Evolutionary conservation across 2,113 vertebrate species (phyloP), one percentile per base, ranked within the genome.

Genomic region (Boleophthalmus pectinirostris): DNA sequence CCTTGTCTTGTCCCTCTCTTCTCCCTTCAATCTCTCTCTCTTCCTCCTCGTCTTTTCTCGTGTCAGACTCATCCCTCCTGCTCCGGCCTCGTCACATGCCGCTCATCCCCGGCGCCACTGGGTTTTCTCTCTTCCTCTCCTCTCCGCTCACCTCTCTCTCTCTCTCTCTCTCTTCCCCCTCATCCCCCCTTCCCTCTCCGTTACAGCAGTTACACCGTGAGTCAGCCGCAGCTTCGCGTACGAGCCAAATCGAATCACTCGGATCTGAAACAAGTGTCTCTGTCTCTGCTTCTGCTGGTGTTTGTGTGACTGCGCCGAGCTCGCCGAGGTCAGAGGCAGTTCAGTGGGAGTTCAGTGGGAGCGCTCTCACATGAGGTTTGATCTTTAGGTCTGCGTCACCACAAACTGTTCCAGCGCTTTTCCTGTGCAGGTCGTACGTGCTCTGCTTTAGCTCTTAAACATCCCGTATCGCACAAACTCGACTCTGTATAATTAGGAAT

Each of bases 41-140:
- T 29, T 29, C n/a, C n/a, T n/a, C n/a, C 2, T 29, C 29, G 2
- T 29, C 4, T 29, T 29, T 29, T 29, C 29, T 29, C 29, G n/a
- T 29, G 29, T 29, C 29, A n/a, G 2, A 29, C 29, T 29, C 4
- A 29, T 29, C 46, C 16, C 16, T 15, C 16, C 49, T 70, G 73
- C 77, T 69, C 46, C 78, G 0, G 13, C 68, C 5, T 46, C 75
- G 4, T 81, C 85, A 87, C 80, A 70, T 81, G 77, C 61, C 70
- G 73, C 73, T 81, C 78, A 73, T 79, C 66, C 67, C 20, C 23
- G 29, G 1, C 5, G 20, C 25, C 72, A n/a, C n/a, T n/a, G n/a
- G n/a, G n/a, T n/a, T n/a, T n/a, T n/a, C n/a, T n/a, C n/a, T n/a
- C n/a, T n/a, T n/a, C n/a, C n/a, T n/a, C n/a, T n/a, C n/a, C n/a